A percentile compares a stretch with the other conserved stretches of the same genome.
Conservation (phyloP, 2,888 invertebrate species). For the Ophonus ardosiacus region DNA sequence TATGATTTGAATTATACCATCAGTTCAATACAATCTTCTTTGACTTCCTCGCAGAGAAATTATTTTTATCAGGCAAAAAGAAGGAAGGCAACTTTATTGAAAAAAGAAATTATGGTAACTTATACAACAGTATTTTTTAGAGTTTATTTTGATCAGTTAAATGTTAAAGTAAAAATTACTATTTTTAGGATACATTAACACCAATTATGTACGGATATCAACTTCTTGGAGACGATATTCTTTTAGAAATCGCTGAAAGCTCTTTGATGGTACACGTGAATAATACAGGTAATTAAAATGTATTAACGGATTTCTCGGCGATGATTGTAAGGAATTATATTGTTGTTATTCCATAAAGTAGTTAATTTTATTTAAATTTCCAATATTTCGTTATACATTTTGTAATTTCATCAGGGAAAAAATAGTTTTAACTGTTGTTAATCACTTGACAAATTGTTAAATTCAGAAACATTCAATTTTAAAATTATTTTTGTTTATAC, state of each 20-base stretch:
- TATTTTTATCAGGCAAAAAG: slow-evolving; percentile 5
- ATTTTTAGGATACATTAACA: slow-evolving; percentile 16
- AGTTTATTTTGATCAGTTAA: not conserved
- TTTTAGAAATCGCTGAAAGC: slow-evolving; percentile 12
- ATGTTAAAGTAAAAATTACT: too few relatives aligned
- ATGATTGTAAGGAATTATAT: too few relatives aligned
- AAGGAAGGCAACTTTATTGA: not conserved
- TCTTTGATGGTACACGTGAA: not conserved
- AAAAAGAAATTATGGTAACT: not conserved
- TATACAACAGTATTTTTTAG: not conserved
- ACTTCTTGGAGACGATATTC: slow-evolving; percentile 22
- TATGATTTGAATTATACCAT: not conserved
- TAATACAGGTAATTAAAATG: not conserved
- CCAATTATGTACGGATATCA: slow-evolving; percentile 20
- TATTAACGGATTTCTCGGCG: not conserved
- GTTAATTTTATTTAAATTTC: too few relatives aligned
- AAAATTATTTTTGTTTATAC: too few relatives aligned
- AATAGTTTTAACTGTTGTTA: too few relatives aligned
- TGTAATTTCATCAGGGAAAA: too few relatives aligned
- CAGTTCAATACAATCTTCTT: not conserved
- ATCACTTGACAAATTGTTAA: too few relatives aligned
- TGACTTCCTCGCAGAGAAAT: not conserved
- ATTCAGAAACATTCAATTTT: too few relatives aligned
- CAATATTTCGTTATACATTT: too few relatives aligned
- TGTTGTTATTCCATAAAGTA: too few relatives aligned